Percentiles rank a stretch among this genome's conserved stretches.
These are phyloP conservation scores for Acropora tenuis DNA, from an alignment of 64 coral and sea anemone genomes.

Conservation along the genomic window DNA sequence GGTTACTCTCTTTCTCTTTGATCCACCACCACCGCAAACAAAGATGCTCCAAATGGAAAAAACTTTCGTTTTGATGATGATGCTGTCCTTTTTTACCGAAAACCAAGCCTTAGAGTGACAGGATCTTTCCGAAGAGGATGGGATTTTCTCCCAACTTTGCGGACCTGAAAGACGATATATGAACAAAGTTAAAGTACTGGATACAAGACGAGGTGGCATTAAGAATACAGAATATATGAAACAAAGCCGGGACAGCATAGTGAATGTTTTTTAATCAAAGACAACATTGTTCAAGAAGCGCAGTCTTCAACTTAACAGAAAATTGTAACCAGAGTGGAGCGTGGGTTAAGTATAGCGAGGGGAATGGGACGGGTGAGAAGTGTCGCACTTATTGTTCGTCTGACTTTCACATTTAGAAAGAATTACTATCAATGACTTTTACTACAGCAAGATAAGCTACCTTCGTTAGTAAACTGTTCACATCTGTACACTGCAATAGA, in stretches of 20 bases:
- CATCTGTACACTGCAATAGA: conserved; percentile 23
- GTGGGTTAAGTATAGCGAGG: too few species aligned
- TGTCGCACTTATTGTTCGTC: too few species aligned
- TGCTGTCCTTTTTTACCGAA: conserved; percentile 1
- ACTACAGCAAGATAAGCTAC: background rate
- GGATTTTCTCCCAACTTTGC: conserved; percentile 2
- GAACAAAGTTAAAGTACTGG: background rate
- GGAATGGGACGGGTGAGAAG: too few species aligned
- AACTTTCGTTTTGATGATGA: conserved; percentile 16
- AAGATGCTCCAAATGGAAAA: conserved; percentile 32
- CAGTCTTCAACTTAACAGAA: too few species aligned
- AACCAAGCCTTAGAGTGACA: conserved; percentile 14
- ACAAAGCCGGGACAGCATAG: too few species aligned
- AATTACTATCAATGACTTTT: background rate
- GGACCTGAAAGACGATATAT: background rate
- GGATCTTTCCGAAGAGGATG: conserved; percentile 11
- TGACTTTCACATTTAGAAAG: too few species aligned
- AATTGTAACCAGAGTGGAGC: too few species aligned
- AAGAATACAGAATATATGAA: too few species aligned
- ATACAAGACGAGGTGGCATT: too few species aligned
- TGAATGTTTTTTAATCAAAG: too few species aligned
- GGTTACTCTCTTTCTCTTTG: conserved; percentile 24
- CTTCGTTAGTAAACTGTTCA: background rate
- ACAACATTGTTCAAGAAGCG: too few species aligned
- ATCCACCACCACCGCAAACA: conserved; percentile 13